Evolutionary conservation across 2,113 vertebrate genomes (phyloP).

Genomic region (Tapirus terrestris): DNA sequence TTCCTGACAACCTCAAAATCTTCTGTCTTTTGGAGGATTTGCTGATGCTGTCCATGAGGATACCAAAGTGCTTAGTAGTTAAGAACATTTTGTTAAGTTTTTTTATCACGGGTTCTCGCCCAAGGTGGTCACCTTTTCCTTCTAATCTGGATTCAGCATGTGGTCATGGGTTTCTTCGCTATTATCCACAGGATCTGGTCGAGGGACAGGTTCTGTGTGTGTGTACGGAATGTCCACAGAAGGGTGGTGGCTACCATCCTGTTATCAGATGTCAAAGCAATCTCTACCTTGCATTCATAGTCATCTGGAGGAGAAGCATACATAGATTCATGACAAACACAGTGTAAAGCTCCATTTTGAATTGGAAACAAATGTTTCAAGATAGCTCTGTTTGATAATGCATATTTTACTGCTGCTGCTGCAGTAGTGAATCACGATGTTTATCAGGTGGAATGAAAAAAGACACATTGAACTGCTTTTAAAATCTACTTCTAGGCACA

Average conservation of each 20-base stretch:
- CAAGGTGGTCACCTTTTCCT: too few species aligned
- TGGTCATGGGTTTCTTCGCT: too few species aligned
- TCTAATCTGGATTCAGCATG: too few species aligned
- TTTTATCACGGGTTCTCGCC: too few species aligned
- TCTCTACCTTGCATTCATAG: background rate
- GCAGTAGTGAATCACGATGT: background rate
- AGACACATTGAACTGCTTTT: background rate
- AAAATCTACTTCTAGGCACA: background rate
- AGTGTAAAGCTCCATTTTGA: background rate
- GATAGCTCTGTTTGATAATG: background rate
- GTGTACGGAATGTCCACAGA: too few species aligned
- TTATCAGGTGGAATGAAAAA: background rate
- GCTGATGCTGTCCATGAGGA: too few species aligned
- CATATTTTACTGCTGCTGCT: background rate
- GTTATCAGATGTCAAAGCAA: background rate
- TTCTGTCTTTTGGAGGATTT: conserved; percentile 76
- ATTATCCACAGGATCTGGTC: too few species aligned
- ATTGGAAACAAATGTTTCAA: background rate
- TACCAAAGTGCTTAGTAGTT: too few species aligned
- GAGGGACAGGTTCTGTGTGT: too few species aligned
- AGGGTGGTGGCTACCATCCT: too few species aligned
- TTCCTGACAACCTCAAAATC: conserved; percentile 10
- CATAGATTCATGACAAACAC: background rate
- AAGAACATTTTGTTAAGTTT: too few species aligned
- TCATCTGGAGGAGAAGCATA: background rate